These are phyloP conservation scores for Hipparchia semele DNA, from an alignment of 2,888 invertebrate genomes.

Conservation along the genomic window DNA sequence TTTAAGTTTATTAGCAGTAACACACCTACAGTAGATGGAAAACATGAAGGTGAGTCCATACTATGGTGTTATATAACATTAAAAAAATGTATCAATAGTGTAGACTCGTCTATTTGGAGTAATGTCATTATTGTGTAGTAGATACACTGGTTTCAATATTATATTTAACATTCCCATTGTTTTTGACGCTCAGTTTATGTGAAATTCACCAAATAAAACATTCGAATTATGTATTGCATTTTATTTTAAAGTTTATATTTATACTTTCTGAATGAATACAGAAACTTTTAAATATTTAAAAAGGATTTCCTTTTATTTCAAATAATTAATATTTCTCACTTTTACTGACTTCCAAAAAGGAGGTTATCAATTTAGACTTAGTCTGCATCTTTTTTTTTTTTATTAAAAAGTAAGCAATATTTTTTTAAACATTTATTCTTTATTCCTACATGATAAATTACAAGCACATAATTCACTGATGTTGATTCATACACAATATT, in stretches of 20 bases:
- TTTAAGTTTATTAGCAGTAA: not conserved
- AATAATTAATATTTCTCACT: no score
- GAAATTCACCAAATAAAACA: constrained; percentile 51
- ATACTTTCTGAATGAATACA: not conserved
- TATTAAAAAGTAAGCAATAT: not conserved
- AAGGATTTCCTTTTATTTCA: no score
- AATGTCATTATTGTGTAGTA: not conserved
- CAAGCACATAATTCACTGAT: not conserved
- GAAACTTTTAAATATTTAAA: not conserved
- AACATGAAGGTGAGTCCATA: not conserved
- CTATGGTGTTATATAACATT: not conserved
- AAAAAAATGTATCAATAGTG: not conserved
- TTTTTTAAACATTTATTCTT: constrained; percentile 47
- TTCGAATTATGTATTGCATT: constrained; percentile 34
- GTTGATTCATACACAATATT: not conserved
- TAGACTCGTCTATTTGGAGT: not conserved
- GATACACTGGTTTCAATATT: not conserved
- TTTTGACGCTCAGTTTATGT: constrained; percentile 36
- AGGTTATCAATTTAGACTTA: no score
- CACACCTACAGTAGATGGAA: not conserved
- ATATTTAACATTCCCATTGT: constrained; percentile 34
- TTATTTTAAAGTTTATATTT: not conserved
- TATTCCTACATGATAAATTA: constrained; percentile 69
- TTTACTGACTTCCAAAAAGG: no score
- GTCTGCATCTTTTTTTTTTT: no score